Conservation (phyloP, 2,888 invertebrate species). For the Phytoseiulus persimilis region DNA sequence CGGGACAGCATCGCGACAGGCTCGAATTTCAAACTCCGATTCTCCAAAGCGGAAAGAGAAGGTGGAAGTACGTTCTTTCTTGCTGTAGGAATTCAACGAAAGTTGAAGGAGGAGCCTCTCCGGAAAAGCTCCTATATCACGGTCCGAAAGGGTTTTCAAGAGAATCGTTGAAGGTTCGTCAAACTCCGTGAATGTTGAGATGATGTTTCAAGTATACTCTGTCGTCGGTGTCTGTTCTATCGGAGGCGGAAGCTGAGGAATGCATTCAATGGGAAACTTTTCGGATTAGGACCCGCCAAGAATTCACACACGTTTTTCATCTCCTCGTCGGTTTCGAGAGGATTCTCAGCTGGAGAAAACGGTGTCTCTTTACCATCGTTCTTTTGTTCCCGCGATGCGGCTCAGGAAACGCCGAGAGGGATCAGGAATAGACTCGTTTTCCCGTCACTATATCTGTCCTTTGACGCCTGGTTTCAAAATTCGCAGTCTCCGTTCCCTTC, state of each 20-base stretch:
- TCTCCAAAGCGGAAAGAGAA: no score
- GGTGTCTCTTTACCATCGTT: no score
- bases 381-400: no score
- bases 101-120: not conserved
- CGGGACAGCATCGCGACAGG: no score
- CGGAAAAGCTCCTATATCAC: not conserved
- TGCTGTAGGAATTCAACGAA: not conserved
- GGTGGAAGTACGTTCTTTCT: no score
- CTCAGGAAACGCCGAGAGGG: no score
- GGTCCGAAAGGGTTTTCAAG: not conserved
- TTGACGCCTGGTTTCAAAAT: not conserved
- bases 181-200: not conserved
- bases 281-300: no score
- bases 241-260: not conserved
- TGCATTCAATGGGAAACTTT: not conserved
- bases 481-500: not conserved
- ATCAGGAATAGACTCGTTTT: no score
- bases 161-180: not conserved
- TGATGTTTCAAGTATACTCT: not conserved
- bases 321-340: no score
- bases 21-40: no score
- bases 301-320: no score
- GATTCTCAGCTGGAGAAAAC: no score
- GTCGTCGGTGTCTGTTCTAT: not conserved
- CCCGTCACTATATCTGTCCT: not conserved